phyloP scores from a whole-genome alignment of 2,888 invertebrate species.

The Eucera pruinosa region DNA sequence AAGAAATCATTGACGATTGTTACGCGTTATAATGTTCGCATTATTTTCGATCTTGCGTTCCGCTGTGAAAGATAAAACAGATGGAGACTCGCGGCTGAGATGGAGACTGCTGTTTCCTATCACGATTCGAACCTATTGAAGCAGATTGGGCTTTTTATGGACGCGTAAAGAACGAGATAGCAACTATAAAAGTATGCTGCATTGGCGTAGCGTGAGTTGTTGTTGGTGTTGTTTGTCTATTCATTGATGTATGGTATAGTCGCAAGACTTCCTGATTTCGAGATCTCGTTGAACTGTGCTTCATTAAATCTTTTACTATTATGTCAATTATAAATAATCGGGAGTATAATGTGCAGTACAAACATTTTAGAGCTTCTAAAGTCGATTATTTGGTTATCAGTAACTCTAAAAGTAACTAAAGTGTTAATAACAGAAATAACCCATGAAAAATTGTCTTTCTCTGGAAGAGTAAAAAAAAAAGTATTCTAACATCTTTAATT shows the following conservation, averaged over 20 bases:
- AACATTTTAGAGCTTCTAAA: background rate
- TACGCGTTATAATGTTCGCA: background rate
- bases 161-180: slow-evolving; percentile 62
- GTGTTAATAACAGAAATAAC: too few relatives aligned
- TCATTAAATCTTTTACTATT: too few relatives aligned
- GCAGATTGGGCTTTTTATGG: slow-evolving; percentile 65
- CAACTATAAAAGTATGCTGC: slow-evolving; percentile 35
- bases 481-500: too few relatives aligned
- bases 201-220: slow-evolving; percentile 8
- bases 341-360: too few relatives aligned
- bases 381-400: background rate
- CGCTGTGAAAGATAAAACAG: background rate
- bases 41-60: background rate
- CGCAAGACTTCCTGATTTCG: background rate
- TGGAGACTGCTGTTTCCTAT: slow-evolving; percentile 17
- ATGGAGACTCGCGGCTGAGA: background rate
- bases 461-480: too few relatives aligned
- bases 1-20: background rate
- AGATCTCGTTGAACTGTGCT: background rate
- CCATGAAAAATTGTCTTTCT: too few relatives aligned
- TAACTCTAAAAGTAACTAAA: background rate
- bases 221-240: slow-evolving; percentile 22
- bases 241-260: background rate
- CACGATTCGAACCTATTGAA: slow-evolving; percentile 53
- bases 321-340: background rate